phyloP scores from a whole-genome alignment of 37 sponge, comb jelly and placozoan genomes.

The Diacarnus erythraeanus region DNA sequence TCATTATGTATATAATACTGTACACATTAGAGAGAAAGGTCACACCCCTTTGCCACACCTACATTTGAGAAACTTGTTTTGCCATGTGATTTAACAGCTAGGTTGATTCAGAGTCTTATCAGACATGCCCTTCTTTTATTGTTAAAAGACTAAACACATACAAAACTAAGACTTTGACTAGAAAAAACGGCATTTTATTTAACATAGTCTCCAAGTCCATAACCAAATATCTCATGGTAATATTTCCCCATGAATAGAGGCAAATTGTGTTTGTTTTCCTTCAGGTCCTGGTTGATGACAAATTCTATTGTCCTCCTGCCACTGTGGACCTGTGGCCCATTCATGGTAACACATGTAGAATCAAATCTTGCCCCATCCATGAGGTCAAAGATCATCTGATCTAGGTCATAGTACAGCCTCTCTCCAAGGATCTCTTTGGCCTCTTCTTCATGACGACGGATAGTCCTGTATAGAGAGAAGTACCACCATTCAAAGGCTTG shows the following conservation, averaged over 20 bases:
- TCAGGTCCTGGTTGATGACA: constrained; percentile 1
- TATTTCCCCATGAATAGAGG: constrained; percentile 26
- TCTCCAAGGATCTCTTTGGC: constrained; percentile 31
- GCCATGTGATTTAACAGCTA: too few relatives aligned
- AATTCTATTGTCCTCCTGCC: not conserved
- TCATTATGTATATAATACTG: too few relatives aligned
- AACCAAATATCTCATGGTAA: constrained; percentile 27
- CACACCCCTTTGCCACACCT: too few relatives aligned
- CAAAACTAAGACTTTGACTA: not conserved
- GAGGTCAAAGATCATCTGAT: constrained; percentile 12
- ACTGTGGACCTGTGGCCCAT: not conserved
- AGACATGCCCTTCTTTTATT: not conserved
- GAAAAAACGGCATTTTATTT: not conserved
- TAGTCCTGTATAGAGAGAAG: constrained; percentile 12
- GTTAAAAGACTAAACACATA: not conserved
- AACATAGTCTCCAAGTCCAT: not conserved
- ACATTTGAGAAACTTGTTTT: too few relatives aligned
- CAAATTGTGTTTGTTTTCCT: not conserved
- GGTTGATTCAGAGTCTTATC: too few relatives aligned
- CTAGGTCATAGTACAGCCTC: constrained; percentile 16
- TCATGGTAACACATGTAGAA: not conserved
- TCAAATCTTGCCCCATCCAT: constrained; percentile 16
- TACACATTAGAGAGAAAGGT: too few relatives aligned
- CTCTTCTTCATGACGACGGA: constrained; percentile 5
- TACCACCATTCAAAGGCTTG: too few relatives aligned